These are phyloP conservation scores for Ectemnius cavifrons DNA, from an alignment of 2,888 invertebrate species.

Conservation along the genomic window DNA sequence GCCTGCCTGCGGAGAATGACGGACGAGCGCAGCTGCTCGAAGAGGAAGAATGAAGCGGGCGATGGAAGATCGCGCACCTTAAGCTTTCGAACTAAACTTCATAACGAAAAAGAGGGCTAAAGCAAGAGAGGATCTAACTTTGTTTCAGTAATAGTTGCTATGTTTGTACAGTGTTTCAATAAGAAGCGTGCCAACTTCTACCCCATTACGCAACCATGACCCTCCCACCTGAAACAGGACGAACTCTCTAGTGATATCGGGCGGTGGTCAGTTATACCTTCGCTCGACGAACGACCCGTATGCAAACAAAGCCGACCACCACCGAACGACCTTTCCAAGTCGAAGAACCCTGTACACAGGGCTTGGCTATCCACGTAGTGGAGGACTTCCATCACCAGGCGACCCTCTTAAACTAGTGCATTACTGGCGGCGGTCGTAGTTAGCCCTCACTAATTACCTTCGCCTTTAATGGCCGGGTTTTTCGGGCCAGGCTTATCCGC, in stretches of 20 bases:
- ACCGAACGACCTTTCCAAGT: neutral
- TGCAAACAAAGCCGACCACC: slow-evolving; percentile 1
- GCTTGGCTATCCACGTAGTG: too few species aligned
- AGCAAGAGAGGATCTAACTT: too few species aligned
- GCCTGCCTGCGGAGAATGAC: slow-evolving; percentile 24
- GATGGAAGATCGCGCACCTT: neutral
- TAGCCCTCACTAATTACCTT: slow-evolving; percentile 36
- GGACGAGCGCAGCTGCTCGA: slow-evolving; percentile 31
- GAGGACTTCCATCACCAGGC: too few species aligned
- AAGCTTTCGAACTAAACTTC: neutral
- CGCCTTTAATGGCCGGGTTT: slow-evolving; percentile 44
- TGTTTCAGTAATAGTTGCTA: too few species aligned
- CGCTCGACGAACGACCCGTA: neutral
- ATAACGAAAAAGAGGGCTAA: neutral
- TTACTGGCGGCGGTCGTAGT: neutral
- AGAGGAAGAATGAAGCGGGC: slow-evolving; percentile 15
- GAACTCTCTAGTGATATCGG: neutral
- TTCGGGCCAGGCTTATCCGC: slow-evolving; percentile 56
- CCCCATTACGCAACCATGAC: slow-evolving; percentile 4
- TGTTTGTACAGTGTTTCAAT: neutral
- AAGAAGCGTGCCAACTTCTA: slow-evolving; percentile 3
- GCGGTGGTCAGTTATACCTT: neutral
- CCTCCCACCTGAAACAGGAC: neutral
- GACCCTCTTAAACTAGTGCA: neutral
- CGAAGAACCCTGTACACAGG: too few species aligned